A percentile compares a stretch with the other conserved stretches of the same genome.
These are phyloP conservation scores for Pentamera pediparva DNA, from an alignment of 53 echinoderm and acorn worm genomes.

Conservation along the genomic window DNA sequence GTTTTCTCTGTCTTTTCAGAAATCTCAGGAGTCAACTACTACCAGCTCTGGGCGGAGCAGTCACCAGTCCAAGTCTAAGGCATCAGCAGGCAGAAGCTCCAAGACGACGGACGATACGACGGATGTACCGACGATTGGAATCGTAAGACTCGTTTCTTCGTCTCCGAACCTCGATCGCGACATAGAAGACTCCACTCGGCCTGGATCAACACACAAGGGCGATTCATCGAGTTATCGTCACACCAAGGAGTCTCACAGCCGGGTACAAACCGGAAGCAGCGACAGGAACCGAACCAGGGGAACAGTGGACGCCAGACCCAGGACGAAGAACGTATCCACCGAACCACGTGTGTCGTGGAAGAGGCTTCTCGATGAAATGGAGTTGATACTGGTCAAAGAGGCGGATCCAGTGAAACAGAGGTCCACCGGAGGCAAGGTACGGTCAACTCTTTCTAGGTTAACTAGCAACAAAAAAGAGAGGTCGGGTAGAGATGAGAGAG, in stretches of 20 bases:
- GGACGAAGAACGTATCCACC: not conserved
- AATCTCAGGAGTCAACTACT: not conserved
- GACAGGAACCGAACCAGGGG: not conserved
- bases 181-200: too few relatives aligned
- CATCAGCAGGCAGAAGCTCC: not conserved
- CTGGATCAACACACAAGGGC: not conserved
- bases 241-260: not conserved
- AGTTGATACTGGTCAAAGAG: not conserved
- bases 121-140: conserved; percentile 6
- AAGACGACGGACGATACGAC: too few relatives aligned
- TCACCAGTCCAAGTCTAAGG: not conserved
- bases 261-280: not conserved
- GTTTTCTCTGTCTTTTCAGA: not conserved
- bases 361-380: conserved; percentile 13
- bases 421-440: not conserved
- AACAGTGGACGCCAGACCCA: conserved; percentile 1
- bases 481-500: not conserved
- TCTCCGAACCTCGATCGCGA: not conserved
- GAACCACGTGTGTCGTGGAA: conserved; percentile 13
- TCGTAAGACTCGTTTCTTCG: conserved; percentile 1
- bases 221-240: not conserved
- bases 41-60: not conserved
- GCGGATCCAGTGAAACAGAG: not conserved
- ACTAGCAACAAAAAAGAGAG: not conserved
- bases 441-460: conserved; percentile 8